Evolutionary conservation across 2,797 vertebrate species (phyloP).

Genomic region (Centropyge bicolor): DNA sequence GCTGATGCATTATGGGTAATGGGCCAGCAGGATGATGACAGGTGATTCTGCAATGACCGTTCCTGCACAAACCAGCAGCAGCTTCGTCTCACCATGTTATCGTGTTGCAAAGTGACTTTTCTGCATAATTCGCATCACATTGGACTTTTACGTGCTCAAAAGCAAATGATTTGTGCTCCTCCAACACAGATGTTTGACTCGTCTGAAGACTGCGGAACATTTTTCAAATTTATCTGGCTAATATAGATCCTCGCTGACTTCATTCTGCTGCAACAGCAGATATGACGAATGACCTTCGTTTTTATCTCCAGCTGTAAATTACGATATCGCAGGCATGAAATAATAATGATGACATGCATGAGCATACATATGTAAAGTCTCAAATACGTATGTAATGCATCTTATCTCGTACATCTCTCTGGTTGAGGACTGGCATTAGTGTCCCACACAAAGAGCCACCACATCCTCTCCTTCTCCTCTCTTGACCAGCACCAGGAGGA

Average conservation of each 20-base stretch:
- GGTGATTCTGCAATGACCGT: neutral
- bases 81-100: conserved; percentile 12
- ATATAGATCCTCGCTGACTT: conserved; percentile 24
- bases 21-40: neutral
- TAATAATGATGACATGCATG: conserved; percentile 56
- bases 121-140: neutral
- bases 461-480: neutral
- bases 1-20: conserved; percentile 49
- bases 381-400: conserved; percentile 1
- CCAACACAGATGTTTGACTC: conserved; percentile 16
- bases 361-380: conserved; percentile 42
- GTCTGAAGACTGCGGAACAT: conserved; percentile 11
- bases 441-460: neutral
- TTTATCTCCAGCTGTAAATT: conserved; percentile 47
- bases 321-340: conserved; percentile 48
- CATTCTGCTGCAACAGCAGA: conserved; percentile 44
- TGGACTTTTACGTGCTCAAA: conserved; percentile 14
- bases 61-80: conserved; percentile 9
- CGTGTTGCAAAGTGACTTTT: conserved; percentile 6
- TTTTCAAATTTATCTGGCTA: conserved; percentile 18
- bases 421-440: neutral
- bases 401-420: conserved; percentile 15
- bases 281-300: conserved; percentile 53
- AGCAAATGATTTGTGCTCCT: conserved; percentile 21
- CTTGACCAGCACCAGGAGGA: neutral